Conservation (phyloP, 2,113 vertebrate species). For the Chionodraco myersi region DNA sequence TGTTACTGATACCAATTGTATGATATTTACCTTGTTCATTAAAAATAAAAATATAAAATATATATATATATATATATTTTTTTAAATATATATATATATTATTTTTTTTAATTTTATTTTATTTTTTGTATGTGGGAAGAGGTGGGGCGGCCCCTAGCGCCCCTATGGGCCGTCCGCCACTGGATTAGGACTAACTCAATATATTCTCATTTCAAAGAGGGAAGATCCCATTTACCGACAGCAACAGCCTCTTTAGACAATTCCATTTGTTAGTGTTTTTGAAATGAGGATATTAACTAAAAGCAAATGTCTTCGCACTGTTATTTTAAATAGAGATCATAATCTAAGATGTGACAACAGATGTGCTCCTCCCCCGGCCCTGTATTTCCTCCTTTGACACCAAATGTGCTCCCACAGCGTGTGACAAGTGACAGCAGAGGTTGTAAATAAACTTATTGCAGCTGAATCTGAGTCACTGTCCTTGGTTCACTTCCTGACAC, state of each 20-base stretch:
- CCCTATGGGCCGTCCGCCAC: too few relatives aligned
- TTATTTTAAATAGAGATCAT: not conserved
- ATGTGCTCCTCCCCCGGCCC: not conserved
- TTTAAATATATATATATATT: too few relatives aligned
- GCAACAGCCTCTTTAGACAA: not conserved
- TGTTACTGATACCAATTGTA: too few relatives aligned
- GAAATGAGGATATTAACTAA: not conserved
- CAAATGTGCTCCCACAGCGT: not conserved
- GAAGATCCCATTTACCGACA: slow-evolving; percentile 25
- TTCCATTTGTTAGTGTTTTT: not conserved
- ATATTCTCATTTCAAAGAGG: slow-evolving; percentile 28
- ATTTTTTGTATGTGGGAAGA: too few relatives aligned
- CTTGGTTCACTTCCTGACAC: slow-evolving; percentile 29
- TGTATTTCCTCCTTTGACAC: not conserved
- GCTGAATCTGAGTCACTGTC: slow-evolving; percentile 48
- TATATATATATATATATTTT: too few relatives aligned
- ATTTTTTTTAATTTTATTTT: too few relatives aligned
- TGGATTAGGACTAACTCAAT: slow-evolving; percentile 49
- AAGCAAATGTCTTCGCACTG: not conserved
- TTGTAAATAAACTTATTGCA: slow-evolving; percentile 35
- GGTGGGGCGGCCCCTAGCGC: too few relatives aligned
- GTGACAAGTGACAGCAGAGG: slow-evolving; percentile 26
- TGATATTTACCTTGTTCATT: too few relatives aligned
- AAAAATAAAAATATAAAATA: too few relatives aligned
- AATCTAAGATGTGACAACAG: not conserved